Conservation (phyloP, 2,113 vertebrate species). For the Rynchops niger region DNA sequence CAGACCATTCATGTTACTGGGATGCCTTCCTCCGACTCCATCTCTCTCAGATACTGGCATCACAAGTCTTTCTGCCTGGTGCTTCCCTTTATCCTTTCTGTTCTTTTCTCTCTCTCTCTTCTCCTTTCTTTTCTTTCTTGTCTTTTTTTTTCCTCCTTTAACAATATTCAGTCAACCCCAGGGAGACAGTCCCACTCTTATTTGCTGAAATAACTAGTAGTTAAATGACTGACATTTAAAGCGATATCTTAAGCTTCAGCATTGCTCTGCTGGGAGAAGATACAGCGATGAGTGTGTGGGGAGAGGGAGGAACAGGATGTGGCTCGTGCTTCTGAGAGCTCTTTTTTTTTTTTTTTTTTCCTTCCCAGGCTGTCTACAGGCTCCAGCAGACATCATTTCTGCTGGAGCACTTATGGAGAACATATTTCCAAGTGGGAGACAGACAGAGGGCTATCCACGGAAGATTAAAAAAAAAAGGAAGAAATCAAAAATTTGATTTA, state of each 20-base stretch:
- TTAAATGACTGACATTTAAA: slow-evolving; percentile 53
- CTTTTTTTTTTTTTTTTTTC: neutral
- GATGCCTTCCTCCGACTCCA: neutral
- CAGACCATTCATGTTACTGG: neutral
- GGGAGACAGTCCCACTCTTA: slow-evolving; percentile 57
- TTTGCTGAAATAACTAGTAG: slow-evolving; percentile 61
- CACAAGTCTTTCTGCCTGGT: neutral
- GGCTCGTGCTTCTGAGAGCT: slow-evolving; percentile 1
- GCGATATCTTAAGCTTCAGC: slow-evolving; percentile 19
- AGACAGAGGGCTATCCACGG: neutral
- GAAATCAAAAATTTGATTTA: too few species aligned
- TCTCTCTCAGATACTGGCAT: neutral
- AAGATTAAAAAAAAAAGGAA: neutral
- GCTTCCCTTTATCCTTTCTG: slow-evolving; percentile 10
- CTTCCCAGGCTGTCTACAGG: neutral
- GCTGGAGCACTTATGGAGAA: neutral
- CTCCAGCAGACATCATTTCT: slow-evolving; percentile 13
- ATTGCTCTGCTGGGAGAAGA: slow-evolving; percentile 9
- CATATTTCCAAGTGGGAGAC: neutral
- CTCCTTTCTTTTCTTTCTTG: neutral
- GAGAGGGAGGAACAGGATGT: slow-evolving; percentile 54
- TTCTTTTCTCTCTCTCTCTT: neutral
- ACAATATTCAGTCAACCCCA: slow-evolving; percentile 14
- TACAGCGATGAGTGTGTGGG: slow-evolving; percentile 20
- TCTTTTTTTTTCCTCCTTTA: neutral